A percentile compares a stretch with the other conserved stretches of the same genome.
Evolutionary conservation across 2,888 invertebrate species (phyloP).

Genomic region (Diogma glabrata): DNA sequence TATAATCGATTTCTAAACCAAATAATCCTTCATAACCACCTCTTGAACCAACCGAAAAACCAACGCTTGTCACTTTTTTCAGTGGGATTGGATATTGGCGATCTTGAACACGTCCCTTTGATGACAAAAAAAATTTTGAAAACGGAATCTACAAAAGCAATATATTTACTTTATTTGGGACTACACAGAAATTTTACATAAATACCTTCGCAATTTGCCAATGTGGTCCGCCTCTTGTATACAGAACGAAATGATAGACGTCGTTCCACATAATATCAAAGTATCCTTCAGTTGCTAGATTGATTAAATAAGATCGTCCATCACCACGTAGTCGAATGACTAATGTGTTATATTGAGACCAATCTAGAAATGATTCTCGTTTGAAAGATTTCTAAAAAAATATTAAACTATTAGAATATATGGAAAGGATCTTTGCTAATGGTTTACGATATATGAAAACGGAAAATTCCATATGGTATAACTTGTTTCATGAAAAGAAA

Average conservation of each 20-base stretch:
- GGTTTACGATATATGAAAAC: no score
- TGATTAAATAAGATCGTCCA: slow-evolving; percentile 80
- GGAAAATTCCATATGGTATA: no score
- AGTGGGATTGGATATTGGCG: slow-evolving; percentile 52
- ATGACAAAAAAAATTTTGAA: slow-evolving; percentile 75
- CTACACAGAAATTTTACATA: not conserved
- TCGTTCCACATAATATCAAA: slow-evolving; percentile 87
- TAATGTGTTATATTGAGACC: slow-evolving; percentile 61
- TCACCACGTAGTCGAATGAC: slow-evolving; percentile 83
- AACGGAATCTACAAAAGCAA: slow-evolving; percentile 69
- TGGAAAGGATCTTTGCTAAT: slow-evolving; percentile 1
- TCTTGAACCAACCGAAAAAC: slow-evolving; percentile 70
- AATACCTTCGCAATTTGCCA: slow-evolving; percentile 84
- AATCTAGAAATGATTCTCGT: slow-evolving; percentile 56
- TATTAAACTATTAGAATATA: not conserved
- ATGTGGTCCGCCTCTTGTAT: slow-evolving; percentile 95
- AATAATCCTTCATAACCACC: slow-evolving; percentile 68
- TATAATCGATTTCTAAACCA: slow-evolving; percentile 81
- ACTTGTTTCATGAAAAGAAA: no score
- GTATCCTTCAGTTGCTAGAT: slow-evolving; percentile 60
- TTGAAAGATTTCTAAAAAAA: slow-evolving; percentile 66
- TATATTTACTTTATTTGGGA: not conserved
- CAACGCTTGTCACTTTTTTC: slow-evolving; percentile 56
- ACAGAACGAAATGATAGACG: slow-evolving; percentile 71
- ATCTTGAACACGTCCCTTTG: slow-evolving; percentile 81